Evolutionary conservation across 2,888 invertebrate genomes (phyloP).

Genomic region (Pimpla rufipes): DNA sequence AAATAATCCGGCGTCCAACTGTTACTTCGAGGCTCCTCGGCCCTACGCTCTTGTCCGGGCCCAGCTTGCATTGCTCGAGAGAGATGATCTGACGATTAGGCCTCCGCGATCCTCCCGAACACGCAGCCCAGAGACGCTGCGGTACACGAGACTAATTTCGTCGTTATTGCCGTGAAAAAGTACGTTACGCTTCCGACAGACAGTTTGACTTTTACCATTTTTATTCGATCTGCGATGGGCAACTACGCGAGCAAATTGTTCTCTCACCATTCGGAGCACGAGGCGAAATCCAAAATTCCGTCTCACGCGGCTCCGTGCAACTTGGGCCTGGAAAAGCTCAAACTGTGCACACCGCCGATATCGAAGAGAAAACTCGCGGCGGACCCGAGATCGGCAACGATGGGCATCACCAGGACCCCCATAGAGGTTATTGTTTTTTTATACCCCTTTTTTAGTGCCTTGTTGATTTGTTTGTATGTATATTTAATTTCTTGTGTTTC

Average conservation of each 20-base stretch:
- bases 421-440: conserved; percentile 74
- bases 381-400: conserved; percentile 79
- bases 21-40: neutral
- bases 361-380: conserved; percentile 67
- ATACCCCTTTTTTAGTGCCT: neutral
- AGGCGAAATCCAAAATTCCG: conserved; percentile 58
- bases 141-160: neutral
- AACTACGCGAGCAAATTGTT: conserved; percentile 76
- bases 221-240: conserved; percentile 72
- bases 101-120: neutral
- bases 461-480: conserved; percentile 6
- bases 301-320: conserved; percentile 7
- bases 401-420: conserved; percentile 78
- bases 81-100: conserved; percentile 6
- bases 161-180: conserved; percentile 7
- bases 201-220: neutral
- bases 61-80: neutral
- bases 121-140: neutral
- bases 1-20: conserved; percentile 42
- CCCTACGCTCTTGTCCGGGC: neutral
- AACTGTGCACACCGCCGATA: conserved; percentile 73
- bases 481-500: conserved; percentile 1
- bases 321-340: conserved; percentile 50
- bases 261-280: conserved; percentile 64
- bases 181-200: conserved; percentile 48